Evolutionary conservation across 1,140 invertebrate genomes (phyloP), one percentile per base, ranked within the genome.

Genomic region (Trichogramma pretiosum): DNA sequence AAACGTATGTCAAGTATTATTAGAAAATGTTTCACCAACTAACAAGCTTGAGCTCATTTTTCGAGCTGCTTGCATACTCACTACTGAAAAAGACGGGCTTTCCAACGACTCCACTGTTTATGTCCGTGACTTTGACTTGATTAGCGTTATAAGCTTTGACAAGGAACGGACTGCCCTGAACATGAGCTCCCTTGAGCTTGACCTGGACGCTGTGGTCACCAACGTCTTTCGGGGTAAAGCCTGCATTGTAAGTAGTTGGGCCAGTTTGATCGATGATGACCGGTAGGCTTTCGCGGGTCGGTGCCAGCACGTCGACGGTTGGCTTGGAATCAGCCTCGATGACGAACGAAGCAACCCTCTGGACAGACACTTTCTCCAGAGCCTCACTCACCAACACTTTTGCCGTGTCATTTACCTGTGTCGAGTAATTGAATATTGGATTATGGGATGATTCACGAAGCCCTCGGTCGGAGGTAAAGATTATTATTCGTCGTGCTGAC

Each of bases 161-260:
- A 4, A 92, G 75, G 63, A 97, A 97, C 22, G 95, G 94, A 68
- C 91, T 94, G 18, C 91, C 91, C 64, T 91, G 85, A 1, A 98
- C 85, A 44, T 91, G 85, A 10, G 84, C 82, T 17, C 83, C 87
- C 7, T 79, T 81, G 37, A 93, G 76, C 61, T 79, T 79, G 40
- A 93, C 86, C 73, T 95, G 90, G 37, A 98, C 89, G 54, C 89
- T 89, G 64, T 97, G 90, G 71, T 94, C 90, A 77, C 91, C 92
- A 50, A 95, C 91, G 69, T 91, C 87, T 46, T 83, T 79, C 7
- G 91, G 89, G 5, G 87, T 87, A 57, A 94, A 95, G 42, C 83
- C 81, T 8, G 90, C 81, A 44, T 74, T 74, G 55, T 69, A 70
- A 5, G 57, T 63, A 23, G 63, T 67, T 14, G 62, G 56, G 28